Evolutionary conservation across 1,140 invertebrate genomes (phyloP).

Genomic region (Plodia interpunctella): DNA sequence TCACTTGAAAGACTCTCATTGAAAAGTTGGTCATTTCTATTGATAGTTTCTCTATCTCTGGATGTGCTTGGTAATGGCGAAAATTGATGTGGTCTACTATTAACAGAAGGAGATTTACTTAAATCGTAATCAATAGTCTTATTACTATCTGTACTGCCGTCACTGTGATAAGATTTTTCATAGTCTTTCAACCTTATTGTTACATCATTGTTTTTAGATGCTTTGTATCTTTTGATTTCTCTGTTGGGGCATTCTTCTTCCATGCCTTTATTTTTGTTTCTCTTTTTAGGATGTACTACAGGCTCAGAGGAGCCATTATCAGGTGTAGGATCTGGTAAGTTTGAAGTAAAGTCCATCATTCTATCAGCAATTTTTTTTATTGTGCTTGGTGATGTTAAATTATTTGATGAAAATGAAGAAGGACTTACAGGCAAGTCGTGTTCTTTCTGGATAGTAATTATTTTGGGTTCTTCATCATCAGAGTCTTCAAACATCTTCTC

Average conservation of each 20-base stretch:
- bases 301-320: constrained; percentile 15
- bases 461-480: constrained; percentile 20
- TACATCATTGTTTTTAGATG: constrained; percentile 22
- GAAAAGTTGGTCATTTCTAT: constrained; percentile 31
- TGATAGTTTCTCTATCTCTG: constrained; percentile 24
- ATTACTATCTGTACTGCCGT: constrained; percentile 24
- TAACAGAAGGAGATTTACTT: not conserved
- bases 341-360: constrained; percentile 15
- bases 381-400: constrained; percentile 9
- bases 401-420: not conserved
- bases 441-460: not conserved
- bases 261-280: constrained; percentile 15
- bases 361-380: constrained; percentile 17
- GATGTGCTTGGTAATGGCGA: constrained; percentile 38
- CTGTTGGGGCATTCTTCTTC: constrained; percentile 14
- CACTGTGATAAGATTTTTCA: constrained; percentile 15
- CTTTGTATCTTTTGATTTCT: constrained; percentile 14
- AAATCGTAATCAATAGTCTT: constrained; percentile 24
- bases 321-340: constrained; percentile 1
- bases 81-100: constrained; percentile 17
- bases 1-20: constrained; percentile 27
- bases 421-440: not conserved
- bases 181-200: constrained; percentile 18
- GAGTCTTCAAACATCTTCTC: constrained; percentile 33
- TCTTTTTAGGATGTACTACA: no score